Percentiles rank a stretch among this genome's conserved stretches.
Evolutionary conservation across 2,797 vertebrate genomes (phyloP).

Genomic region (Notamacropus eugenii): DNA sequence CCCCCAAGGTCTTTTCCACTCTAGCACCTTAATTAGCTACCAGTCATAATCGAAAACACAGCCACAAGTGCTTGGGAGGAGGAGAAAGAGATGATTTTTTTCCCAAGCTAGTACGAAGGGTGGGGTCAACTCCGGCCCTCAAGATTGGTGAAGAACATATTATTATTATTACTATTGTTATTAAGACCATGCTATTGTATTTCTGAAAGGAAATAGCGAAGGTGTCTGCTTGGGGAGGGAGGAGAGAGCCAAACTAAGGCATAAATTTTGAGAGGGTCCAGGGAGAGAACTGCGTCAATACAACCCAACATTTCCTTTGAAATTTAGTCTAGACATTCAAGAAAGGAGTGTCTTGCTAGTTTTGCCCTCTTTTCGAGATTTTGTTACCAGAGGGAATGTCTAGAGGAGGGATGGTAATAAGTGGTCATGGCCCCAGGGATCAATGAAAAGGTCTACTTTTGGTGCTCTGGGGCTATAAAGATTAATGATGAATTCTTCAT

Average conservation of each 20-base stretch:
- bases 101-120: background rate
- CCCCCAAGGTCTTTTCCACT: background rate
- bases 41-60: background rate
- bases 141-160: background rate
- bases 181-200: background rate
- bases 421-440: background rate
- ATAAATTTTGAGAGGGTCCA: background rate
- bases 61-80: background rate
- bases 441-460: background rate
- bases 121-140: background rate
- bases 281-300: background rate
- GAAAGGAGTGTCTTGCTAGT: background rate
- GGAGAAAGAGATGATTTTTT: background rate
- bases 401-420: background rate
- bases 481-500: background rate
- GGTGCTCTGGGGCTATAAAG: background rate
- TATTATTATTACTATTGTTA: too few relatives aligned
- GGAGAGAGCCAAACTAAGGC: background rate
- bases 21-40: background rate
- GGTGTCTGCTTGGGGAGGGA: background rate
- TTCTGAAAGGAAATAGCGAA: background rate
- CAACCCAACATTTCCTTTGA: background rate
- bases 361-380: background rate
- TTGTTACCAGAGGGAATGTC: background rate
- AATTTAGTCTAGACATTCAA: background rate